Percentiles rank a stretch among this genome's conserved stretches.
Evolutionary conservation across 2,797 vertebrate species (phyloP).

Genomic region (Apodemus agrarius): DNA sequence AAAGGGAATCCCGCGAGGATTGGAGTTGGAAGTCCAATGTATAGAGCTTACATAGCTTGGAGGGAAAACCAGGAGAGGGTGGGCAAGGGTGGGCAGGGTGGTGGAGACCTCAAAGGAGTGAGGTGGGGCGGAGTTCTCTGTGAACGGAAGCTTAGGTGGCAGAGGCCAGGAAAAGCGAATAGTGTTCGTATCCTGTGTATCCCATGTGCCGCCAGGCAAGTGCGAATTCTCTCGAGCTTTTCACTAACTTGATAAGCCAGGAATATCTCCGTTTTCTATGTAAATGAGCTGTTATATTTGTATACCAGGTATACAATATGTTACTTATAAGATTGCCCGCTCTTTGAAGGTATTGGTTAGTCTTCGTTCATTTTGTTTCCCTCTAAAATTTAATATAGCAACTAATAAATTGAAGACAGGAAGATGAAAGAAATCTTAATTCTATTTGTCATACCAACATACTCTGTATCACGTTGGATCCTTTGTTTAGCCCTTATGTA

Average conservation of each 20-base stretch:
- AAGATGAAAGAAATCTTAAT: background rate
- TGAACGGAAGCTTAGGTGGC: background rate
- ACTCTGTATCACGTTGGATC: background rate
- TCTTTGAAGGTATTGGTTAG: background rate
- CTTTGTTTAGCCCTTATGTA: background rate
- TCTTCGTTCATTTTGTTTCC: background rate
- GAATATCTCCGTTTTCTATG: background rate
- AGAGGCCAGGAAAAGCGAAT: background rate
- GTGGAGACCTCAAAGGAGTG: background rate
- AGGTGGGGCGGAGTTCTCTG: background rate
- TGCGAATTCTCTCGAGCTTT: background rate
- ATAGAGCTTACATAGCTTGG: background rate
- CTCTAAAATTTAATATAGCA: background rate
- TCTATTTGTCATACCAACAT: background rate
- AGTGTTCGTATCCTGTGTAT: background rate
- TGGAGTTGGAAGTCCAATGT: slow-evolving; percentile 17
- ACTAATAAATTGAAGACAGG: background rate
- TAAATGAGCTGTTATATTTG: background rate
- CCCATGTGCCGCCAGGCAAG: background rate
- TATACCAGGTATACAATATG: background rate
- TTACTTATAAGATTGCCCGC: background rate
- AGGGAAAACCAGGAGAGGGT: background rate
- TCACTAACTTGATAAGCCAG: background rate
- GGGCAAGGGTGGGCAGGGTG: background rate
- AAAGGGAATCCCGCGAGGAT: background rate